Evolutionary conservation across 2,113 vertebrate genomes (phyloP).

Genomic region (Cairina moschata): DNA sequence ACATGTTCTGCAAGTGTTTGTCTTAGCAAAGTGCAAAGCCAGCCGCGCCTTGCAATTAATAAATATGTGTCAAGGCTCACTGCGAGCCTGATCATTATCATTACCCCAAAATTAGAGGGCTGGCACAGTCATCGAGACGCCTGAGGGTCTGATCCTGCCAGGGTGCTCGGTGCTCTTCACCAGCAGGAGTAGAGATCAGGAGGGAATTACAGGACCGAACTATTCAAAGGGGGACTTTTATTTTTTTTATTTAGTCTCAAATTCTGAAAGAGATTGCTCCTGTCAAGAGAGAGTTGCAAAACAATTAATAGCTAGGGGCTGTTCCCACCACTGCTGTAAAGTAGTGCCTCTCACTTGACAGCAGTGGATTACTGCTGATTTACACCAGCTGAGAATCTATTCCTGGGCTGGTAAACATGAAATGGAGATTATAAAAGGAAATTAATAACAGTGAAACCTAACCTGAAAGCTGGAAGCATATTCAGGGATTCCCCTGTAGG

Average conservation of each 20-base stretch:
- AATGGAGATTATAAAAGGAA: slow-evolving; percentile 19
- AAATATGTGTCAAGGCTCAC: slow-evolving; percentile 67
- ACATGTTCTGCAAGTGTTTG: slow-evolving; percentile 58
- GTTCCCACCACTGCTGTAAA: background rate
- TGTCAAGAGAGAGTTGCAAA: slow-evolving; percentile 14
- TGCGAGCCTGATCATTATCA: slow-evolving; percentile 59
- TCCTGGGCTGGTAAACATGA: background rate
- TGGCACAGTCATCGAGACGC: slow-evolving; percentile 20
- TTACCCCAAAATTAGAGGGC: slow-evolving; percentile 54
- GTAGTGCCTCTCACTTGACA: background rate
- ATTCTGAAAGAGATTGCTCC: slow-evolving; percentile 25
- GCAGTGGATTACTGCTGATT: background rate
- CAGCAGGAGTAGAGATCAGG: background rate
- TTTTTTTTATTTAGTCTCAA: slow-evolving; percentile 6
- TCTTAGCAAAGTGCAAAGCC: slow-evolving; percentile 51
- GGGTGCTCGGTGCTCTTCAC: background rate
- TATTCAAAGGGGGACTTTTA: background rate
- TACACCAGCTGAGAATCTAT: background rate
- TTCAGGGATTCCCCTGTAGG: background rate
- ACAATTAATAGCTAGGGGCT: slow-evolving; percentile 14
- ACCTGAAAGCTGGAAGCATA: background rate
- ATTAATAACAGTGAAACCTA: slow-evolving; percentile 11
- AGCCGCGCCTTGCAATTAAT: slow-evolving; percentile 73
- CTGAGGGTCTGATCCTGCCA: slow-evolving; percentile 19
- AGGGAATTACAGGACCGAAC: background rate